Evolutionary conservation across 2,113 vertebrate species (phyloP).

Genomic region (Australoheros scitulus): DNA sequence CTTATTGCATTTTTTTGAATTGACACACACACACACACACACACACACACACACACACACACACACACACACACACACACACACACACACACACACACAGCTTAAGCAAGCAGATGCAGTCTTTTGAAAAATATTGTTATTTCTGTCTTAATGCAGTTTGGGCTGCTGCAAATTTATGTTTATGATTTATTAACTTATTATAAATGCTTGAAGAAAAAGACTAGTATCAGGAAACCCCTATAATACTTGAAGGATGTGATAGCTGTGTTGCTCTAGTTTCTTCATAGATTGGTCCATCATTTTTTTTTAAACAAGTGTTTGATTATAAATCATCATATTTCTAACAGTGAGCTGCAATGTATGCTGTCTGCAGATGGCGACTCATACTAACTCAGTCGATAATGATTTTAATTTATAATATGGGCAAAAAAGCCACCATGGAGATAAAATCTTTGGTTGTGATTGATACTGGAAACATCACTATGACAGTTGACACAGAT

Average conservation of each 20-base stretch:
- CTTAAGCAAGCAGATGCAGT: not conserved
- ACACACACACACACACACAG: no score
- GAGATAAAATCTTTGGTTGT: not conserved
- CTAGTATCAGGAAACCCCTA: not conserved
- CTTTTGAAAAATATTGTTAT: not conserved
- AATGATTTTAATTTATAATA: not conserved
- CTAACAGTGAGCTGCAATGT: not conserved
- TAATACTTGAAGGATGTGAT: accelerated
- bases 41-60: not conserved
- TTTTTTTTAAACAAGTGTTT: not conserved
- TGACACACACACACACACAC: not conserved
- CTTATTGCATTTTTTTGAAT: not conserved
- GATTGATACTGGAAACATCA: not conserved
- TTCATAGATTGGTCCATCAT: not conserved
- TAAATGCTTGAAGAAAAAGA: not conserved
- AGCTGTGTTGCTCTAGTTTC: not conserved
- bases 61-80: no score
- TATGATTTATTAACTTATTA: not conserved
- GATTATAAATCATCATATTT: not conserved
- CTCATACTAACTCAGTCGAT: not conserved
- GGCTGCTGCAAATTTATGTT: not conserved
- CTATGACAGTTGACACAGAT: not conserved
- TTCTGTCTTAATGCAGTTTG: not conserved
- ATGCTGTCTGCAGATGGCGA: not conserved
- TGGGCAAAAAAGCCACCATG: not conserved